Conservation (phyloP, 2,888 invertebrate genomes). For the Ophion obscuratus region DNA sequence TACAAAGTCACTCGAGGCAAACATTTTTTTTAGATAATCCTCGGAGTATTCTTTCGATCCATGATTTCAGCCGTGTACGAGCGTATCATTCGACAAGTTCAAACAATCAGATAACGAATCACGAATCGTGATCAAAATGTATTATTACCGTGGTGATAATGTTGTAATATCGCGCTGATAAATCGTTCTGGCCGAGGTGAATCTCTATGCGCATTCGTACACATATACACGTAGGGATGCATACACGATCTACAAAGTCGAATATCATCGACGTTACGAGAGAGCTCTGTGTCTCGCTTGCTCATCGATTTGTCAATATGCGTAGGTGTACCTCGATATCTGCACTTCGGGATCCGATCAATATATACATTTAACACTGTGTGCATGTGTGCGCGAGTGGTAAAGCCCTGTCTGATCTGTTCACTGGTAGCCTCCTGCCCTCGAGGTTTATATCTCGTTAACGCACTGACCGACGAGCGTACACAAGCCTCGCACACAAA, state of each 20-base stretch:
- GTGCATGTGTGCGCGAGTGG: neutral
- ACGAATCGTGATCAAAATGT: neutral
- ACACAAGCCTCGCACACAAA: conserved; percentile 11
- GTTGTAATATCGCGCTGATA: neutral
- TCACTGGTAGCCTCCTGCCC: conserved; percentile 46
- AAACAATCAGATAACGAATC: neutral
- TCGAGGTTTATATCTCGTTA: conserved; percentile 66
- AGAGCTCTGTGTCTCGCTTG: conserved; percentile 40
- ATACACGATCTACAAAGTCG: conserved; percentile 41
- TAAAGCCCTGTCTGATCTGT: conserved; percentile 18
- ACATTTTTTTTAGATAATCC: neutral
- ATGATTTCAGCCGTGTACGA: neutral
- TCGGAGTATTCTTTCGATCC: neutral
- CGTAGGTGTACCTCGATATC: conserved; percentile 63
- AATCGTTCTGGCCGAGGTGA: neutral
- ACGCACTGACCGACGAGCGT: conserved; percentile 55
- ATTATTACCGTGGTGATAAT: neutral
- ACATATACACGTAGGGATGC: neutral
- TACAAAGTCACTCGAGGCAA: neutral
- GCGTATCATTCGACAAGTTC: neutral
- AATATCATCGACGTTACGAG: conserved; percentile 37
- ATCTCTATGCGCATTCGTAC: neutral
- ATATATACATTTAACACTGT: neutral
- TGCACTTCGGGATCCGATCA: conserved; percentile 30
- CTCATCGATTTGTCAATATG: conserved; percentile 59